Evolutionary conservation across 2,888 invertebrate genomes (phyloP).

Genomic region (Mimumesa dahlbomi): DNA sequence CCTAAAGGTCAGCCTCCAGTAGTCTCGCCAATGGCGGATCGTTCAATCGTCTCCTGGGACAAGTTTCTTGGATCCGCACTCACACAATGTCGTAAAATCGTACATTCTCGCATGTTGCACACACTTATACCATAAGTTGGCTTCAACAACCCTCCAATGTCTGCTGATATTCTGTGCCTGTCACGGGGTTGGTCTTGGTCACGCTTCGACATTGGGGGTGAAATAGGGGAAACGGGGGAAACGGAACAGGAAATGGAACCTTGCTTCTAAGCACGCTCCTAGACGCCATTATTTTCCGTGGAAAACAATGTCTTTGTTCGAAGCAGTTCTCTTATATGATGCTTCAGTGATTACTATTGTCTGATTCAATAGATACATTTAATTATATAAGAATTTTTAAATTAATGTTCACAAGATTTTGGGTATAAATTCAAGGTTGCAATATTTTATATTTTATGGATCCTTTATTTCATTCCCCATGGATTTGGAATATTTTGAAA

Average conservation of each 20-base stretch:
- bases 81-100: background rate
- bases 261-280: background rate
- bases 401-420: too few relatives aligned
- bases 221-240: constrained; percentile 22
- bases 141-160: constrained; percentile 37
- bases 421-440: too few relatives aligned
- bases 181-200: constrained; percentile 47
- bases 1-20: constrained; percentile 61
- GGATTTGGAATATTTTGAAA: too few relatives aligned
- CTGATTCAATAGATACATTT: too few relatives aligned
- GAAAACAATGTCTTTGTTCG: background rate
- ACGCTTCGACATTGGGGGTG: constrained; percentile 35
- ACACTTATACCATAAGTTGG: constrained; percentile 18
- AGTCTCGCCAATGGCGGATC: constrained; percentile 60
- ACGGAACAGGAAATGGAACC: constrained; percentile 38
- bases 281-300: background rate
- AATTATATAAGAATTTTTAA: too few relatives aligned
- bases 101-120: background rate
- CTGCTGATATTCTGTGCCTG: constrained; percentile 50
- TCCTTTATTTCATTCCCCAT: too few relatives aligned
- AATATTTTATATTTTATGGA: too few relatives aligned
- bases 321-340: background rate
- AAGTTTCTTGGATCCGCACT: constrained; percentile 35
- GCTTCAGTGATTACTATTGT: too few relatives aligned
- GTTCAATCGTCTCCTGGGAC: constrained; percentile 55